phyloP scores from a whole-genome alignment of 2,113 vertebrate genomes.

The Okapia johnstoni region DNA sequence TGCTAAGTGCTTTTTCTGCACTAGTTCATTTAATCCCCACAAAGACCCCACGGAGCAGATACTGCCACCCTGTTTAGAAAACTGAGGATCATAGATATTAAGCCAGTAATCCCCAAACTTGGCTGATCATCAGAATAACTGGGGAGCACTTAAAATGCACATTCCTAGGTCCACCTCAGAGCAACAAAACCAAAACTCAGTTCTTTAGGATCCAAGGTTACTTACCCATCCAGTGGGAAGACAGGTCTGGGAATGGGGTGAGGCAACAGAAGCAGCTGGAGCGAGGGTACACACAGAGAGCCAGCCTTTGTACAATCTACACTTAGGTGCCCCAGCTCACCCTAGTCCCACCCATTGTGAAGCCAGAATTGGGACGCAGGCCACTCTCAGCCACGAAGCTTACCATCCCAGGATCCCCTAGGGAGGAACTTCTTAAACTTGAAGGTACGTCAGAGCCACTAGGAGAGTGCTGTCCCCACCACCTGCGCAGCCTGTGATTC shows the following conservation, averaged over 20 bases:
- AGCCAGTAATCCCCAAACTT: background rate
- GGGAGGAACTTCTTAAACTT: background rate
- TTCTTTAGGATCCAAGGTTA: background rate
- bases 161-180: background rate
- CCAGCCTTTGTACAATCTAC: background rate
- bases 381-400: background rate
- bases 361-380: background rate
- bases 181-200: background rate
- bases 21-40: background rate
- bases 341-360: background rate
- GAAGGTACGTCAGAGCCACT: background rate
- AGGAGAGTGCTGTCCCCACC: background rate
- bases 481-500: background rate
- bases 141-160: background rate
- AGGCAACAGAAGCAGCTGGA: background rate
- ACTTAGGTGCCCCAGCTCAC: rapidly evolving
- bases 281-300: background rate
- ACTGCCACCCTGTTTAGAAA: background rate
- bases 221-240: background rate
- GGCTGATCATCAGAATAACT: background rate
- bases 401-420: rapidly evolving
- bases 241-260: background rate
- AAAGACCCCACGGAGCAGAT: background rate
- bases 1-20: background rate
- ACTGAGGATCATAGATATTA: background rate